Conservation (phyloP, 2,113 vertebrate genomes). For the Planiliza haematocheilus region DNA sequence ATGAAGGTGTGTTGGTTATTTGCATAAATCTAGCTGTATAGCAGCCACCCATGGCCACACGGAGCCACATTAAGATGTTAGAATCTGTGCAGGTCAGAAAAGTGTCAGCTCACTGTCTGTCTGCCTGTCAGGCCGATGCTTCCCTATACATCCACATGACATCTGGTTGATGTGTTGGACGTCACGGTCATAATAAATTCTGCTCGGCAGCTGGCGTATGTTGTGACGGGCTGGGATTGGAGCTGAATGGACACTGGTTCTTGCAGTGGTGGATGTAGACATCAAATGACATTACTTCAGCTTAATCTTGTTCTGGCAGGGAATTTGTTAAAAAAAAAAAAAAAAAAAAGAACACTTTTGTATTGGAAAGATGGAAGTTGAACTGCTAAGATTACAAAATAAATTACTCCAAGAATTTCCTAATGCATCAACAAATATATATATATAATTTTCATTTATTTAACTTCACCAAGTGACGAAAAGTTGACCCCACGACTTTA, state of each 20-base stretch:
- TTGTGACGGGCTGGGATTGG: conserved; percentile 8
- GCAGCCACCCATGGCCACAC: neutral
- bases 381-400: no score
- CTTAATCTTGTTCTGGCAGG: conserved; percentile 10
- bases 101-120: conserved; percentile 23
- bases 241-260: neutral
- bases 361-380: no score
- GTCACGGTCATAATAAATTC: conserved; percentile 27
- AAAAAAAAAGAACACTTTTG: no score
- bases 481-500: no score
- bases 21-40: neutral
- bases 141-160: conserved; percentile 32
- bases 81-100: conserved; percentile 25
- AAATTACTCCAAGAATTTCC: no score
- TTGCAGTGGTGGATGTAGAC: conserved; percentile 8
- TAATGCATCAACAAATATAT: no score
- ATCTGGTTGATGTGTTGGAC: conserved; percentile 21
- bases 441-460: no score
- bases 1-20: neutral
- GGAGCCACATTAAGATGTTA: conserved; percentile 17
- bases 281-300: neutral
- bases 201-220: conserved; percentile 17
- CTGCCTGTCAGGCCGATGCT: conserved; percentile 20
- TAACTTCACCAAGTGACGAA: no score
- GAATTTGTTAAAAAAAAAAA: neutral